A percentile compares a stretch with the other conserved stretches of the same genome.
These are phyloP conservation scores for Semnornis frantzii DNA, from an alignment of 2,113 vertebrate genomes.

Conservation along the genomic window DNA sequence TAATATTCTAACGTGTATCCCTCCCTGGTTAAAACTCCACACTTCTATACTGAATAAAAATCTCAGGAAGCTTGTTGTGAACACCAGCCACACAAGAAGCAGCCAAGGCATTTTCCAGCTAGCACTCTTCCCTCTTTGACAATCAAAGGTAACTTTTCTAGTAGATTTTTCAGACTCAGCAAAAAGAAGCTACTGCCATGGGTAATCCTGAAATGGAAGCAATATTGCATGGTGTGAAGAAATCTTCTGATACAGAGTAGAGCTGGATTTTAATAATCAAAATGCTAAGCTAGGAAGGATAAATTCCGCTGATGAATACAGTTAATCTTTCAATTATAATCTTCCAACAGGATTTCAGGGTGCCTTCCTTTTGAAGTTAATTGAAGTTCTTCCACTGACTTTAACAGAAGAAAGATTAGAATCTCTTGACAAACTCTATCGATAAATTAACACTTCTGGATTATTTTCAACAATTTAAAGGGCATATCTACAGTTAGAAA, in stretches of 20 bases:
- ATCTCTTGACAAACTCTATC: neutral
- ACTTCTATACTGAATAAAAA: neutral
- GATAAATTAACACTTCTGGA: conserved; percentile 23
- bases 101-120: neutral
- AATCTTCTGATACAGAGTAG: conserved; percentile 12
- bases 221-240: neutral
- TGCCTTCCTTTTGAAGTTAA: conserved; percentile 62
- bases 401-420: conserved; percentile 22
- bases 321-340: conserved; percentile 61
- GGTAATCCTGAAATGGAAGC: conserved; percentile 4
- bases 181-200: neutral
- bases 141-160: neutral
- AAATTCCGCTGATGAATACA: conserved; percentile 16
- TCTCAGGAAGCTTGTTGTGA: neutral
- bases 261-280: conserved; percentile 54
- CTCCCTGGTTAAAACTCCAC: neutral
- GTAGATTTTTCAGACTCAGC: conserved; percentile 9
- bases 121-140: neutral
- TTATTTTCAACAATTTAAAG: conserved; percentile 6
- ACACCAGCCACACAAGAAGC: neutral
- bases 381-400: conserved; percentile 29
- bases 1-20: neutral
- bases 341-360: conserved; percentile 37
- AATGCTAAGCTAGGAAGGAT: conserved; percentile 52
- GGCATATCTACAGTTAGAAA: neutral